These are phyloP conservation scores for Taeniopygia guttata DNA, from an alignment of 2,797 vertebrate species.

Conservation along the genomic window DNA sequence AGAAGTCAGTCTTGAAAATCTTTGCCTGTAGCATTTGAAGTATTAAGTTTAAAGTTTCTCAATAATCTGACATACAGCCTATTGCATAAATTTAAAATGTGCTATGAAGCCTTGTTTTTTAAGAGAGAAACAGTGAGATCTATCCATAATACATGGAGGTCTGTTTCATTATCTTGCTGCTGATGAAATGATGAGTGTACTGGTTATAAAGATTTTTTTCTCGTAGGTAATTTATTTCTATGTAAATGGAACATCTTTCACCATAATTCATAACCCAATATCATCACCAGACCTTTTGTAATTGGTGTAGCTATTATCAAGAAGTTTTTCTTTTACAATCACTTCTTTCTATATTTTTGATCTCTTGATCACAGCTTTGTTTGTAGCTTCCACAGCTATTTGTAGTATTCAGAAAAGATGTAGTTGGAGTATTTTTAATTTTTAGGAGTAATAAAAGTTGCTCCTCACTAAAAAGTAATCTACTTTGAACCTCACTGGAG, in stretches of 20 bases:
- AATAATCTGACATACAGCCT: background rate
- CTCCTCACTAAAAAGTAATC: background rate
- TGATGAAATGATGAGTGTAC: background rate
- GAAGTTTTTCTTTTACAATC: background rate
- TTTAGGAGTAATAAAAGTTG: background rate
- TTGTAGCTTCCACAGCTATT: background rate
- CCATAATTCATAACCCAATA: background rate
- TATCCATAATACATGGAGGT: background rate
- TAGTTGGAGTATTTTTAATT: background rate
- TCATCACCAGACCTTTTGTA: background rate
- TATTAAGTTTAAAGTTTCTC: background rate
- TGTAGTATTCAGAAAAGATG: background rate
- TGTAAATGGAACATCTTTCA: background rate
- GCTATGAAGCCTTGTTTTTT: background rate
- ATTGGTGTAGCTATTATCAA: background rate
- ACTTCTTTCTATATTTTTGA: background rate
- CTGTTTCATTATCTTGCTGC: background rate
- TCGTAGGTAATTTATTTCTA: background rate
- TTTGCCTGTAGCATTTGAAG: background rate
- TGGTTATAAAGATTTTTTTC: background rate
- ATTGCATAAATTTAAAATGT: background rate
- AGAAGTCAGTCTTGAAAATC: background rate
- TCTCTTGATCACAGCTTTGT: background rate
- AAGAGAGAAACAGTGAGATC: background rate
- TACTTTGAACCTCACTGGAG: background rate